Base-by-base conservation (phyloP, 2,797 vertebrate genomes). In the Siniperca scherzeri region DNA sequence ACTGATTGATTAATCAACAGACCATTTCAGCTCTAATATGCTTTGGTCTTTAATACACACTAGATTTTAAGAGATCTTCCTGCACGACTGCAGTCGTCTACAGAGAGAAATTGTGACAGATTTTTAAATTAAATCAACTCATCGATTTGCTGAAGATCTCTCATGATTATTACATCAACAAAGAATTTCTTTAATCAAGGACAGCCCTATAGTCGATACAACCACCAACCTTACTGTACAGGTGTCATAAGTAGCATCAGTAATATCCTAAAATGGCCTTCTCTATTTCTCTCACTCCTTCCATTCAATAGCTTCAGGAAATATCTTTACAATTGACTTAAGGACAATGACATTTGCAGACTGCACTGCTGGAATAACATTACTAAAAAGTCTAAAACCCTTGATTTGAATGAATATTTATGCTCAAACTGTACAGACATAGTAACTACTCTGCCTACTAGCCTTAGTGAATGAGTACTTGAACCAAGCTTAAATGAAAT, bases 401-500 rank as follows among this genome's bases (percentile, higher is more conserved):
- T 89, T 82, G 40, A 81, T 62, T 78, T 74, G 17, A 61, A 69
- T 82, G 66, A 81, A 87, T 80, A 82, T 84, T 78, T 36, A 68
- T 75, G 42, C 62, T 44, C 11, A 74, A 75, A 74, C 38, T 89
- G 83, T 83, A 81, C 50, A 68, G 78, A 53, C 30, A 59, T 70
- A 84, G 52, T 77, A 79, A 86, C 55, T 42, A 80, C 77, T 77
- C 46, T 61, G 30, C n/a, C n/a, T n/a, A n/a, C n/a, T 64, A 80
- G 72, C n/a, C 30, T 87, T 44, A 30, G 72, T 81, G 44, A 91
- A 89, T 81, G 52, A 90, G 72, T 82, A 71, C 76, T 89, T 90
- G 81, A 92, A 82, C 52, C 40, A 46, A 78, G 69, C 53, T 78
- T 78, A 65, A 80, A 86, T 83, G 48, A 88, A 88, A 87, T 84